Evolutionary conservation across 2,888 invertebrate species (phyloP).

Genomic region (Tenthredo distinguenda): DNA sequence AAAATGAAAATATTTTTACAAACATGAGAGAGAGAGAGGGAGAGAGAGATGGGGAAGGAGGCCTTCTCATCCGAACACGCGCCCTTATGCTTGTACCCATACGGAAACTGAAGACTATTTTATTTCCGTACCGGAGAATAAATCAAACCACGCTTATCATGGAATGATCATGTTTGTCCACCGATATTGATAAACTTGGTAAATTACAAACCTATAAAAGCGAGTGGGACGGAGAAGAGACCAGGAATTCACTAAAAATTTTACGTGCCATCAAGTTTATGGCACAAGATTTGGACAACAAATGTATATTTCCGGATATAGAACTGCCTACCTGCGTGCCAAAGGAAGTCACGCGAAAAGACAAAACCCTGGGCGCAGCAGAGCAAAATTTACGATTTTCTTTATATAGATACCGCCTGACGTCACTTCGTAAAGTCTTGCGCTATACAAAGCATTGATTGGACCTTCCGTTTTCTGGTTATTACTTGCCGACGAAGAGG

Average conservation of each 20-base stretch:
- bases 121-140: neutral
- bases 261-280: neutral
- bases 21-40: conserved; percentile 14
- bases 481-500: conserved; percentile 60
- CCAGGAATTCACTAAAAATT: neutral
- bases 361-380: conserved; percentile 2
- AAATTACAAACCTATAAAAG: neutral
- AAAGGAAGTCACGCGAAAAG: conserved; percentile 28
- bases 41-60: neutral
- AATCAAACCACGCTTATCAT: neutral
- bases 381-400: conserved; percentile 10
- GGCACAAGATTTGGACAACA: neutral
- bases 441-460: conserved; percentile 56
- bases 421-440: conserved; percentile 3
- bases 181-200: neutral
- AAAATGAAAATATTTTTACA: conserved; percentile 51
- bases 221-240: neutral
- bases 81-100: neutral
- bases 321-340: conserved; percentile 34
- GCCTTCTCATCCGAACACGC: neutral
- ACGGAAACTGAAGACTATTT: conserved; percentile 1
- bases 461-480: conserved; percentile 65
- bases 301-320: conserved; percentile 22
- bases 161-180: neutral
- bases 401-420: conserved; percentile 19